Evolutionary conservation across 2,797 vertebrate genomes (phyloP).

Genomic region (Falco biarmicus): DNA sequence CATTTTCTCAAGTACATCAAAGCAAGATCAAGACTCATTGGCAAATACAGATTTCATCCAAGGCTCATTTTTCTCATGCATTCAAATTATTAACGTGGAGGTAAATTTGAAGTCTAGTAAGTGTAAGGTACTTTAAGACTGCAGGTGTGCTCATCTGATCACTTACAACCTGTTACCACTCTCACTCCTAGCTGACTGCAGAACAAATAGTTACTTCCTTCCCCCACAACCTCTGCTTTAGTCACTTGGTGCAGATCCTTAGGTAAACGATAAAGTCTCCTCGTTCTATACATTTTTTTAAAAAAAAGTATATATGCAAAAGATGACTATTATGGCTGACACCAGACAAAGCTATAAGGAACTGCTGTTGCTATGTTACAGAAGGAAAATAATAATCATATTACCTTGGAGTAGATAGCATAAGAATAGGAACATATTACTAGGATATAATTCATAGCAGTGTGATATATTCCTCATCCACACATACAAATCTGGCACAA

Average conservation of each 20-base stretch:
- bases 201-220: background rate
- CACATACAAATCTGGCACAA: background rate
- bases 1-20: background rate
- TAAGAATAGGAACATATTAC: background rate
- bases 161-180: background rate
- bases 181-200: background rate
- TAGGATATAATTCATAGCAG: rapidly evolving
- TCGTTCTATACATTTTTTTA: background rate
- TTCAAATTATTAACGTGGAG: background rate
- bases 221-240: background rate
- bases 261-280: background rate
- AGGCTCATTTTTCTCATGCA: background rate
- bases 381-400: background rate
- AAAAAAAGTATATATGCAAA: background rate
- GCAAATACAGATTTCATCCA: background rate
- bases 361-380: background rate
- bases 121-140: background rate
- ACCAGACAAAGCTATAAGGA: background rate
- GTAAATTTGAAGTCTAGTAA: background rate
- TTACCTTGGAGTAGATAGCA: background rate
- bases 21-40: background rate
- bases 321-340: background rate
- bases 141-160: background rate
- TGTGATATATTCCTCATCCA: background rate
- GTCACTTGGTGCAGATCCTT: background rate